A percentile compares a stretch with the other conserved stretches of the same genome.
Evolutionary conservation across 2,888 invertebrate species (phyloP).

Genomic region (Theodoxus fluviatilis): DNA sequence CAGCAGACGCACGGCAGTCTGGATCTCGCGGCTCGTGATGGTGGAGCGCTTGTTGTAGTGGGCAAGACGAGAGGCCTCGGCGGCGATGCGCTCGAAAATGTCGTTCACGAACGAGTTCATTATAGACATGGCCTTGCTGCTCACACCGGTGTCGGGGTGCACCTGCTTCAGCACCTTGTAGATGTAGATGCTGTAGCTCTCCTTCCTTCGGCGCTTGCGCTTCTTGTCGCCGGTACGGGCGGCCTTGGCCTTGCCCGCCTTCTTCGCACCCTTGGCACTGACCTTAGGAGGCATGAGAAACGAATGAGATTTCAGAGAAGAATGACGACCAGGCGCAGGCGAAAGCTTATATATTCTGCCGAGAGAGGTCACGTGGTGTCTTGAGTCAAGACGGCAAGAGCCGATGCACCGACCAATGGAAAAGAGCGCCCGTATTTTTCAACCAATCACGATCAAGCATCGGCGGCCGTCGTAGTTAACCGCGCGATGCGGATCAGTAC

Average conservation of each 20-base stretch:
- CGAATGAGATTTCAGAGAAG: no score
- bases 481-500: no score
- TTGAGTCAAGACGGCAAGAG: no score
- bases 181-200: conserved; percentile 51
- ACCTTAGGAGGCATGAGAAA: conserved; percentile 22
- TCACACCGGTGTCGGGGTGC: conserved; percentile 57
- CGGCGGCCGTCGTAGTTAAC: no score
- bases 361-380: no score
- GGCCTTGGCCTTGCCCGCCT: conserved; percentile 47
- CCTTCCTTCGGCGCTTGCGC: conserved; percentile 44
- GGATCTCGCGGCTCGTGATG: conserved; percentile 75
- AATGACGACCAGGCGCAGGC: no score
- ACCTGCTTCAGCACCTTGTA: conserved; percentile 56
- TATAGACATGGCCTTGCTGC: conserved; percentile 47
- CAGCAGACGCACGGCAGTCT: conserved; percentile 74
- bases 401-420: no score
- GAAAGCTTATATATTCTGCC: no score
- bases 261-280: conserved; percentile 44
- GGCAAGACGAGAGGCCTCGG: conserved; percentile 48
- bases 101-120: conserved; percentile 54
- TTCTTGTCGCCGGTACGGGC: conserved; percentile 50
- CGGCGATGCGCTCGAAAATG: conserved; percentile 53
- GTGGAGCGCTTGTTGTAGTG: conserved; percentile 44
- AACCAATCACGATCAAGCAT: no score
- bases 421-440: no score